Conservation (phyloP, 1,140 invertebrate genomes). For the Micrasema longulum region DNA sequence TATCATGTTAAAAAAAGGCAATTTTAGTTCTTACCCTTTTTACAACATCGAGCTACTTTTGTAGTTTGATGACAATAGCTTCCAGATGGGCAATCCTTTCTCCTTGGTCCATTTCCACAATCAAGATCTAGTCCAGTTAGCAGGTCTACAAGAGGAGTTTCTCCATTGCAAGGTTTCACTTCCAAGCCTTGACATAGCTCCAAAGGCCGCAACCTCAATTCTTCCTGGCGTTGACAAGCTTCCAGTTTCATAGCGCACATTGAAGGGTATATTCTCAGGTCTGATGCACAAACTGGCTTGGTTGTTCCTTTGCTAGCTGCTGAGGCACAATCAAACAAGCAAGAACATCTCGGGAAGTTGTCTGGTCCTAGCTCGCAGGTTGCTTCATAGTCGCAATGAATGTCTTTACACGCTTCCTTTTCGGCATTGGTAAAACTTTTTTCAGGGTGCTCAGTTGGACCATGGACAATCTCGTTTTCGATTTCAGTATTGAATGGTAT, state of each 20-base stretch:
- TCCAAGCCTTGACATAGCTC: conserved; percentile 82
- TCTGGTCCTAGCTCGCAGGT: conserved; percentile 82
- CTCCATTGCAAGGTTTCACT: conserved; percentile 87
- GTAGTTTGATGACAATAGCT: conserved; percentile 87
- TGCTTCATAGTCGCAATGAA: conserved; percentile 86
- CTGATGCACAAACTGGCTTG: conserved; percentile 83
- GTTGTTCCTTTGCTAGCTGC: conserved; percentile 67
- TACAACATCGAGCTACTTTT: conserved; percentile 84
- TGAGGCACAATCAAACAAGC: conserved; percentile 77
- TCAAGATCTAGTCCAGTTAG: conserved; percentile 79
- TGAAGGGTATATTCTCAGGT: conserved; percentile 83
- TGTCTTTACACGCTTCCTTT: conserved; percentile 79
- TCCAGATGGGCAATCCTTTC: conserved; percentile 83
- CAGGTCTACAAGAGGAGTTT: conserved; percentile 77
- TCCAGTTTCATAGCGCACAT: conserved; percentile 89
- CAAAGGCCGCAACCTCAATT: conserved; percentile 79
- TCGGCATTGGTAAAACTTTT: conserved; percentile 58
- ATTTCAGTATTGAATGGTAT: conserved; percentile 57
- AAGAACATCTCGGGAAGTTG: conserved; percentile 79
- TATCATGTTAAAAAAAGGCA: too few species aligned
- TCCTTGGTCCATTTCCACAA: conserved; percentile 81
- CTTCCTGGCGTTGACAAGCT: conserved; percentile 84
- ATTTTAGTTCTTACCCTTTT: conserved; percentile 77
- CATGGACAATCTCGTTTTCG: conserved; percentile 50
- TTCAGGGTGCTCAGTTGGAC: conserved; percentile 49